Evolutionary conservation across 1,140 invertebrate genomes (phyloP), one percentile per base, ranked within the genome.

Genomic region (Sitodiplosis mosellana): DNA sequence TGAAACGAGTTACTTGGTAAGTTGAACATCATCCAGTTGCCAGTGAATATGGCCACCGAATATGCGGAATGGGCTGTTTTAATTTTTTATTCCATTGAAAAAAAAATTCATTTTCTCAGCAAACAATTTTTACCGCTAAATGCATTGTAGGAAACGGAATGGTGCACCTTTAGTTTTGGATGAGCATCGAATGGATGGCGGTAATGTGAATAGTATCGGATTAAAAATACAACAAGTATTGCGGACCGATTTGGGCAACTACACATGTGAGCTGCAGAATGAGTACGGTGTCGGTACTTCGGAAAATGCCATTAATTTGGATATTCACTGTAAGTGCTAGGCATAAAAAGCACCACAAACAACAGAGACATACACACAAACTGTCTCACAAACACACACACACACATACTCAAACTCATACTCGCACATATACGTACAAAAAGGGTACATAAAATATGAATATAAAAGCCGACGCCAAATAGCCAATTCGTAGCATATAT

Each of bases 241-340:
- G 1, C 71, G 83, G 33, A 70, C 74, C 11, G 87, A 91, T 64
- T 75, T 79, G 57, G 88, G 87, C 33, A 75, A 76, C 52, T 92
- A 91, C 62, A 78, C 73, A 2, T 91, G 87, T 58, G 66, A 77
- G 45, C 68, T 90, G 18, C 72, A 77, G 47, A 93, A 93, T 57
- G 69, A 67, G 14, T 78, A 89, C 27, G 83, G 81, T 2, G 66
- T 73, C 40, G 75, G 78, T 14, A 74, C 72, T 42, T 81, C 83
- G n/a, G 70, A 78, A 20, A 76, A 78, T 45, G 68, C 64, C 52
- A 76, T 84, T 45, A 71, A 76, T 51, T 75, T 87, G 36, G 78
- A 82, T 58, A 78, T 89, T 41, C 69, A 84, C 49, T 87, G 85
- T 89, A 74, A 78, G 83, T 77, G 58, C 12, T n/a, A n/a, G n/a